Conservation (phyloP, 2,113 vertebrate genomes). For the Rhea pennata region DNA sequence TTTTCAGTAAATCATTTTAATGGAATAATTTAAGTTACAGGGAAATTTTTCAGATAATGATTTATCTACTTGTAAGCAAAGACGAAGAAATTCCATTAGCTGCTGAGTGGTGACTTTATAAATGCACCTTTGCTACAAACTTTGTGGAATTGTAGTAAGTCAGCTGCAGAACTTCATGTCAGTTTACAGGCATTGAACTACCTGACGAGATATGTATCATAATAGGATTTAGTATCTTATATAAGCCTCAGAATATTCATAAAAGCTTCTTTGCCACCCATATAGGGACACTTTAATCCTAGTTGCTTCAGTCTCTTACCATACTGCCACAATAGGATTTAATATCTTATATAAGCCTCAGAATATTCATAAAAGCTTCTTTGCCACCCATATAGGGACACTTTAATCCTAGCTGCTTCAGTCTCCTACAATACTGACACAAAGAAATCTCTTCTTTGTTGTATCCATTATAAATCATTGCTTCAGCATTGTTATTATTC, state of each 20-base stretch:
- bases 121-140: constrained; percentile 21
- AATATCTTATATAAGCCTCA: not conserved
- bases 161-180: not conserved
- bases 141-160: constrained; percentile 4
- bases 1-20: not conserved
- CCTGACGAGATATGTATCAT: not conserved
- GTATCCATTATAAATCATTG: not conserved
- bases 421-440: not conserved
- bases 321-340: constrained; percentile 1
- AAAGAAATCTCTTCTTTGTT: not conserved
- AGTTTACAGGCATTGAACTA: constrained; percentile 38
- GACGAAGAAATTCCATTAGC: constrained; percentile 42
- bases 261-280: not conserved
- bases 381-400: not conserved
- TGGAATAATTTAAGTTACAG: not conserved
- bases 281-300: not conserved
- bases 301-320: too few species aligned
- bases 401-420: constrained; percentile 4
- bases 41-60: not conserved
- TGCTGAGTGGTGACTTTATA: constrained; percentile 33
- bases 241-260: not conserved
- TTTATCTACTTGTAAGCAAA: not conserved
- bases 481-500: not conserved
- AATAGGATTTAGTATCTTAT: not conserved
- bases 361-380: not conserved